Evolutionary conservation across 2,888 invertebrate genomes (phyloP).

Genomic region (Colostygia pectinataria): DNA sequence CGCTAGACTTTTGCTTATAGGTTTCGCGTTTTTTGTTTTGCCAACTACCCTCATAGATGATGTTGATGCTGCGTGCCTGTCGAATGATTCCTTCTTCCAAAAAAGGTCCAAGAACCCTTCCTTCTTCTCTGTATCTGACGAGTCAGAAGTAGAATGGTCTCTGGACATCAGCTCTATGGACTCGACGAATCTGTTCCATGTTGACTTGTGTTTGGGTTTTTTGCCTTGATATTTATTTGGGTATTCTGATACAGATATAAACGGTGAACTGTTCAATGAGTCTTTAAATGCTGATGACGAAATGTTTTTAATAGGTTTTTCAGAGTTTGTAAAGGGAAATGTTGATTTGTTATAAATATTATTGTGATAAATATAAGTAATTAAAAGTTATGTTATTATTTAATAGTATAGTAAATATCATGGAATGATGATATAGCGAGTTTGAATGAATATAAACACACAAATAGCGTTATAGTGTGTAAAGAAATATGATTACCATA

Average conservation of each 20-base stretch:
- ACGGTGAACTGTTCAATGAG: slow-evolving; percentile 46
- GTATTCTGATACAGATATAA: slow-evolving; percentile 58
- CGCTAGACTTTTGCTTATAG: slow-evolving; percentile 53
- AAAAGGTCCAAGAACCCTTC: slow-evolving; percentile 53
- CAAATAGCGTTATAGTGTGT: no score
- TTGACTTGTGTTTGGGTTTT: slow-evolving; percentile 41
- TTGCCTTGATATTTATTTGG: slow-evolving; percentile 36
- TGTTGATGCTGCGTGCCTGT: slow-evolving; percentile 26
- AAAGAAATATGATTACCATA: no score
- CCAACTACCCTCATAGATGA: slow-evolving; percentile 43
- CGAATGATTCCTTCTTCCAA: slow-evolving; percentile 46
- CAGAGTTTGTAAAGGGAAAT: no score
- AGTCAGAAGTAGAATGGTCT: slow-evolving; percentile 49
- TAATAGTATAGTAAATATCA: no score
- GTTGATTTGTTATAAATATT: no score
- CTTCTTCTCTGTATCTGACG: slow-evolving; percentile 43
- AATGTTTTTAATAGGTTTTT: neutral
- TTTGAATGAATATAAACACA: no score
- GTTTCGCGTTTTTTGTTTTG: slow-evolving; percentile 23
- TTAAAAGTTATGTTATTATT: no score
- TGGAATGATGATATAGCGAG: no score
- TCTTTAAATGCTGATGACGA: slow-evolving; percentile 17
- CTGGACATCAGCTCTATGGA: slow-evolving; percentile 53
- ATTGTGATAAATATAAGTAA: no score
- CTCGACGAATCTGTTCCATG: slow-evolving; percentile 62